A percentile compares a stretch with the other conserved stretches of the same genome.
Conservation (phyloP, 2,797 vertebrate genomes). For the Diglossa cyanea region DNA sequence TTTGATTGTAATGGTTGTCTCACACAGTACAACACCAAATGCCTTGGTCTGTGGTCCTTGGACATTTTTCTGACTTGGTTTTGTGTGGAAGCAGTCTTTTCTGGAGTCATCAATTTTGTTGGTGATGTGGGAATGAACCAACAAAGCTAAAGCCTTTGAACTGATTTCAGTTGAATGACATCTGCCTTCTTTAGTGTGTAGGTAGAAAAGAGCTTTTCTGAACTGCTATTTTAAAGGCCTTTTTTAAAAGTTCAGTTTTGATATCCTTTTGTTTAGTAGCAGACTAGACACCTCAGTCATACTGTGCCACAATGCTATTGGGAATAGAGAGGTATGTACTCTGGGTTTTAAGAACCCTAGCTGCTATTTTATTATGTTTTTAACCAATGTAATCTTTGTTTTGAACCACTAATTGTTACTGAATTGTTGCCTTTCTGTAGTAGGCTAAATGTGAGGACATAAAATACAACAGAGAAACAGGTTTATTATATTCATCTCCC, state of each 20-base stretch:
- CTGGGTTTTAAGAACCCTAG: not conserved
- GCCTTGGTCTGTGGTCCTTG: constrained; percentile 5
- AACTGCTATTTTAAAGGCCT: not conserved
- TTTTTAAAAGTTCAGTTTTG: not conserved
- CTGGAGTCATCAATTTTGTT: not conserved
- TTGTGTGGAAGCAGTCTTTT: constrained; percentile 31
- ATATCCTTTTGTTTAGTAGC: not conserved
- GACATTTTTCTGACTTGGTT: not conserved
- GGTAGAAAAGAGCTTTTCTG: constrained; percentile 3
- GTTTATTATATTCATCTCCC: not conserved
- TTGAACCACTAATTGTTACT: not conserved
- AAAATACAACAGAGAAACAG: not conserved
- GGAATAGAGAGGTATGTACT: not conserved
- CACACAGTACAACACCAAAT: not conserved
- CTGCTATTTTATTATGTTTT: not conserved
- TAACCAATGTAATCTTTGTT: not conserved
- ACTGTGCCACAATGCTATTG: not conserved
- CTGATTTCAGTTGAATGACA: not conserved
- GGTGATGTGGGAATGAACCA: constrained; percentile 18
- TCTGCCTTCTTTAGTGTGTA: not conserved
- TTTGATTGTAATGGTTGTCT: constrained; percentile 31
- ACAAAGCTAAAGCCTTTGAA: constrained; percentile 3
- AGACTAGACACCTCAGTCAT: not conserved
- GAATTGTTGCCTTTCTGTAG: not conserved
- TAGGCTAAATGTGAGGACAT: not conserved